Conservation (phyloP, 2,797 vertebrate genomes). For the Tarsius wallacei region DNA sequence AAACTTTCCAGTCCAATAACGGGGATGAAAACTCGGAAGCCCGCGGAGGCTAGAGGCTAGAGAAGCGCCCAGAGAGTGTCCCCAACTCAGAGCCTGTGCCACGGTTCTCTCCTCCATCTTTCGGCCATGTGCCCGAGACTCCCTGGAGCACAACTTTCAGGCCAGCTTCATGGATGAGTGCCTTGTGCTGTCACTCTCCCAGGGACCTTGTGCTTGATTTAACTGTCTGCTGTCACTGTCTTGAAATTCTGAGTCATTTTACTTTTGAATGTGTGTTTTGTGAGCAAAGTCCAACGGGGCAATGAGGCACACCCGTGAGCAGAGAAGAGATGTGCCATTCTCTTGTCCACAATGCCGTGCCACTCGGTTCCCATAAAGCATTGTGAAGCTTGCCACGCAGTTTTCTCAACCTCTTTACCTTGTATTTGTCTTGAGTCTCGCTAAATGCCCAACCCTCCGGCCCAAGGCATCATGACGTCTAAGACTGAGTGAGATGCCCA, state of each 20-base stretch:
- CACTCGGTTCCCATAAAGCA: accelerated
- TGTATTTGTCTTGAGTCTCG: not conserved
- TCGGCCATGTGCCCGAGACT: too few relatives aligned
- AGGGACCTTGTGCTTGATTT: not conserved
- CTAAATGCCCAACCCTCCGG: accelerated
- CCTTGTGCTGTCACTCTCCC: accelerated
- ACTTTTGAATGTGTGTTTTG: not conserved
- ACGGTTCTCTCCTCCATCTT: accelerated
- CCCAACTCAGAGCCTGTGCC: too few relatives aligned
- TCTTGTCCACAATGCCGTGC: accelerated
- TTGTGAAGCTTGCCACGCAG: accelerated
- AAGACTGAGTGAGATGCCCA: not conserved
- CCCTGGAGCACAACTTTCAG: not conserved
- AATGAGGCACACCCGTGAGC: not conserved
- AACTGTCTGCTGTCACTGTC: accelerated
- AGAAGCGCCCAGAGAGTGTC: too few relatives aligned
- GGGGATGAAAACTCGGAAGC: not conserved
- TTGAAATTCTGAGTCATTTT: not conserved
- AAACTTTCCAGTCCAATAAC: not conserved
- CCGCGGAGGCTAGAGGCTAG: not conserved
- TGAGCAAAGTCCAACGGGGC: not conserved
- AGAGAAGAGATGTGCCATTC: accelerated
- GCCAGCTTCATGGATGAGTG: not conserved
- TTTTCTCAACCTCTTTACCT: accelerated
- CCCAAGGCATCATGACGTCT: accelerated